phyloP scores from a whole-genome alignment of 2,797 vertebrate genomes.

The Pampus argenteus region DNA sequence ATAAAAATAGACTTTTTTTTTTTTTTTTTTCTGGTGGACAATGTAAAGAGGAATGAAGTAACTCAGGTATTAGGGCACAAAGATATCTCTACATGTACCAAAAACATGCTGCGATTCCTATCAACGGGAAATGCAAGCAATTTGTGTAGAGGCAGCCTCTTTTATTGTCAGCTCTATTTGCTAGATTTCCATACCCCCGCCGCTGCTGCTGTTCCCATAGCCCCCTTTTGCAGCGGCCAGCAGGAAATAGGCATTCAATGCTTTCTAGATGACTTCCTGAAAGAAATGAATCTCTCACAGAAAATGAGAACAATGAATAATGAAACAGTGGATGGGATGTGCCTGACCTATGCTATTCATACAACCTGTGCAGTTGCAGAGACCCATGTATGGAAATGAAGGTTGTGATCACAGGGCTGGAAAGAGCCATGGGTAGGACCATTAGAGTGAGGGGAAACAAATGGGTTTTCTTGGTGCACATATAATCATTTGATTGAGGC shows the following conservation, averaged over 20 bases:
- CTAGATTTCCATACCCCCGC: slow-evolving; percentile 63
- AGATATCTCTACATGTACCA: slow-evolving; percentile 64
- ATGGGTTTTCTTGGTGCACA: slow-evolving; percentile 60
- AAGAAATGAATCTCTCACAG: slow-evolving; percentile 77
- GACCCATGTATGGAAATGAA: slow-evolving; percentile 76
- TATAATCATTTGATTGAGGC: slow-evolving; percentile 72
- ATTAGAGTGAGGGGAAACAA: slow-evolving; percentile 67
- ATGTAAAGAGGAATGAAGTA: slow-evolving; percentile 33
- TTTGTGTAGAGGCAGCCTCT: slow-evolving; percentile 63
- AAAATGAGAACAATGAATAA: slow-evolving; percentile 85
- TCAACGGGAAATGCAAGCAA: slow-evolving; percentile 68
- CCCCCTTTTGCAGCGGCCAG: slow-evolving; percentile 43
- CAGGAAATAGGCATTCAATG: slow-evolving; percentile 81
- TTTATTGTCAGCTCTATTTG: slow-evolving; percentile 69
- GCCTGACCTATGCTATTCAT: slow-evolving; percentile 73
- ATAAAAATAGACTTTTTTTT: slow-evolving; percentile 13
- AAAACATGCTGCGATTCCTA: slow-evolving; percentile 70
- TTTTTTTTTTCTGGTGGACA: slow-evolving; percentile 23
- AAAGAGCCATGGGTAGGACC: slow-evolving; percentile 58
- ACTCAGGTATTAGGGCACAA: slow-evolving; percentile 62
- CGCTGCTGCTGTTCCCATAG: slow-evolving; percentile 32
- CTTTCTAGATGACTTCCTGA: slow-evolving; percentile 83
- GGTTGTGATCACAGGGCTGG: slow-evolving; percentile 74
- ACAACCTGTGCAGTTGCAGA: slow-evolving; percentile 57
- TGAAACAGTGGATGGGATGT: slow-evolving; percentile 76